Percentiles rank a stretch among this genome's conserved stretches.
These are phyloP conservation scores for Siniperca scherzeri DNA, from an alignment of 2,797 vertebrate genomes.

Conservation along the genomic window DNA sequence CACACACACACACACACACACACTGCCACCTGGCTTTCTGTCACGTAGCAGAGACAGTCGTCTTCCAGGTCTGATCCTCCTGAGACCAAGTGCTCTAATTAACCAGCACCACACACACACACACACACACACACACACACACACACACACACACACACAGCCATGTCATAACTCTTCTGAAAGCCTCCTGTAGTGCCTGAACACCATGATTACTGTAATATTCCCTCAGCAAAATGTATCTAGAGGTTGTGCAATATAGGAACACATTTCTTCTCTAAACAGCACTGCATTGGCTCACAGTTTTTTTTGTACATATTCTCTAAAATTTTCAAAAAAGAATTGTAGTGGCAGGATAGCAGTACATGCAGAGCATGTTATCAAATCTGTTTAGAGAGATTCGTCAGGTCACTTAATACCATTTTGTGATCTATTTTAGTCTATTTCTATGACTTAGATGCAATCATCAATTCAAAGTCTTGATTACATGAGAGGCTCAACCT, in stretches of 20 bases:
- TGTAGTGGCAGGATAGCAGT: no score
- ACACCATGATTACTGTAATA: conserved; percentile 54
- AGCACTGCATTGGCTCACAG: neutral
- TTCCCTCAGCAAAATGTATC: conserved; percentile 22
- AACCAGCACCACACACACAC: conserved; percentile 42
- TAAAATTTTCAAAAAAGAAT: no score
- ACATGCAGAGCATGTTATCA: no score
- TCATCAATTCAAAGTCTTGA: neutral
- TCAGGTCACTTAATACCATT: no score
- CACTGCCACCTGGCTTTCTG: conserved; percentile 60
- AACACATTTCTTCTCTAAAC: neutral
- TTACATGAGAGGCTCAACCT: neutral
- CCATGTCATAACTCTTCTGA: conserved; percentile 43
- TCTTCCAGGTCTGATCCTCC: conserved; percentile 73
- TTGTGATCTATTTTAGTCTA: no score
- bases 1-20: conserved; percentile 19
- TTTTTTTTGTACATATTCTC: neutral
- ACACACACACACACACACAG: conserved; percentile 22
- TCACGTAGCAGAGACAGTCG: conserved; percentile 73
- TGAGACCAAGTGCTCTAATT: conserved; percentile 77
- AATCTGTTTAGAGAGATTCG: no score
- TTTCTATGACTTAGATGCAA: neutral
- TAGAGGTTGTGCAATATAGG: neutral
- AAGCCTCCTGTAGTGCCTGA: conserved; percentile 46
- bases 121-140: conserved; percentile 42